Evolutionary conservation across 2,888 invertebrate species (phyloP), one percentile per base, ranked within the genome.

Genomic region (Podotricha telesiphe): DNA sequence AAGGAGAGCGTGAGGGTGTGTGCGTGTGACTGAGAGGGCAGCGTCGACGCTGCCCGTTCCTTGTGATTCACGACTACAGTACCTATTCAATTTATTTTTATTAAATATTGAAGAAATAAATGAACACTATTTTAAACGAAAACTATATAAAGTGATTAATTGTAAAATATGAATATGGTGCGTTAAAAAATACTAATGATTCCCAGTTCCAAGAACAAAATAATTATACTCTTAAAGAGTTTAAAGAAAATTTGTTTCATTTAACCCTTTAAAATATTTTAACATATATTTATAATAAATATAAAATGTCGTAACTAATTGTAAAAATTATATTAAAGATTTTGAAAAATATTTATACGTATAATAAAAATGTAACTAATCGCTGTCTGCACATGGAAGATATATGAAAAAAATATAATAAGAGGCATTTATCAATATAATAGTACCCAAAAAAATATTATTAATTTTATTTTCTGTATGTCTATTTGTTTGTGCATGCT

Each of bases 201-300:
- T 81, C 81, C 79, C 78, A 82, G 88, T 89, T 88, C 88, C 79
- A 88, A 88, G 88, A 89, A 88, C 88, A 80, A 86, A 82, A 75
- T 78, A 79, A 86, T 71, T 71, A 84, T 79, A 87, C 88, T 89
- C 88, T 89, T 76, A 83, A 80, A 89, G 88, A 88, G 88, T 87
- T 75, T 67, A 75, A 62, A 70, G 59, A 53, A 34, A 19, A 34
- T 75, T 69, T 53, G 79, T 79, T 85, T 77, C 68, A 72, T 71
- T 70, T 73, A 5, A 47, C 45, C 51, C 34, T 34, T 53, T 8
- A 28, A 28, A 28, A 28, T 2, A 28, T 28, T 28, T 28, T 28
- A 4, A 28, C 28, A 28, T 28, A 28, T 6, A 28, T 28, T 4
- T 28, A 6, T 28, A 28, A n/a, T n/a, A n/a, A n/a, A n/a, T n/a